Evolutionary conservation across 2,113 vertebrate species (phyloP).

Genomic region (Larimichthys crocea): DNA sequence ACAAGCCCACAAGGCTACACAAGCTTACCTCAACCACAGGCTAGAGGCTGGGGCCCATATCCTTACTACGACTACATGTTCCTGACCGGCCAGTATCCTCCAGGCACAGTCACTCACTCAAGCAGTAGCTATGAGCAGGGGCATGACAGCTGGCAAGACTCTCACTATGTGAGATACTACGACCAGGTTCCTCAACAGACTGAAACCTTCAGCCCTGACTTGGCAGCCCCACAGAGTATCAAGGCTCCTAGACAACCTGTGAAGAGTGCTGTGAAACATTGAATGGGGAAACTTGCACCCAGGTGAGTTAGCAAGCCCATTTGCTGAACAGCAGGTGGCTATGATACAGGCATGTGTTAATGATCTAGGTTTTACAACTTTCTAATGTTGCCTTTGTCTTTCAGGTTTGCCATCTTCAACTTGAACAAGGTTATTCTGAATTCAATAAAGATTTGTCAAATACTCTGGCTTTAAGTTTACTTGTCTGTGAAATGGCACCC

Average conservation of each 20-base stretch:
- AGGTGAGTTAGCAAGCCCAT: background rate
- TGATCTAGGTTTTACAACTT: fast-evolving
- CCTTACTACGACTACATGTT: slow-evolving; percentile 46
- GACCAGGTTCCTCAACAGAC: fast-evolving
- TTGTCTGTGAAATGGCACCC: background rate
- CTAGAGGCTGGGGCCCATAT: fast-evolving
- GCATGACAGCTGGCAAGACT: slow-evolving; percentile 1
- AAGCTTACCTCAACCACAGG: fast-evolving
- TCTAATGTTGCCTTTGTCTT: background rate
- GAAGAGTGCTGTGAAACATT: background rate
- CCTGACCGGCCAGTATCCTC: slow-evolving; percentile 42
- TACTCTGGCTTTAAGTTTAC: background rate
- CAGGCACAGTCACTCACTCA: slow-evolving; percentile 40
- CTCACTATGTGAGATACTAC: slow-evolving; percentile 25
- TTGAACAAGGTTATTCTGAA: background rate
- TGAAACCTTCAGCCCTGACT: background rate
- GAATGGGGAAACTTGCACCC: background rate
- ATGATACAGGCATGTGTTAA: background rate
- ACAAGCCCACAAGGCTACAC: background rate
- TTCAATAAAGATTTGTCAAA: background rate
- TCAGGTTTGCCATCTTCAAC: background rate
- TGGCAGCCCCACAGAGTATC: background rate
- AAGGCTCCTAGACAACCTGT: background rate
- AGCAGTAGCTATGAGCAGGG: slow-evolving; percentile 39
- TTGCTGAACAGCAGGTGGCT: too few species aligned